Conservation (phyloP, 1,140 invertebrate genomes). For the Popillia japonica region DNA sequence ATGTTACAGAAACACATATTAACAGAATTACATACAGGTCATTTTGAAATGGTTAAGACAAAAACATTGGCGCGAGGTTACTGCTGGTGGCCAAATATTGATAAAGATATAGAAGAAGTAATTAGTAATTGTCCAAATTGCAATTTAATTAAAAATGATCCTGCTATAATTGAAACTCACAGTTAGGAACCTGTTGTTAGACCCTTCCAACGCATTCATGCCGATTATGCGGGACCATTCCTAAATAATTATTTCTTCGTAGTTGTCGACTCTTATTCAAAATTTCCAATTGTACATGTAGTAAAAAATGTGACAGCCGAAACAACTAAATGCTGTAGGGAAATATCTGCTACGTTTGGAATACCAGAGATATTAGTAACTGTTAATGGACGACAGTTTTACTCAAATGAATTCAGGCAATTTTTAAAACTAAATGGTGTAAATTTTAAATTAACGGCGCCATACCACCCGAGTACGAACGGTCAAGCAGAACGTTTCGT, state of each 20-base stretch:
- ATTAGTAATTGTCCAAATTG: not conserved
- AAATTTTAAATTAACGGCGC: not conserved
- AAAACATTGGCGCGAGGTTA: conserved; percentile 24
- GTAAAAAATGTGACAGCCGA: not conserved
- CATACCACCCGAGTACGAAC: not conserved
- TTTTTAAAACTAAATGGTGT: not conserved
- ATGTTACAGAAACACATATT: conserved; percentile 12
- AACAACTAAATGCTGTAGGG: not conserved
- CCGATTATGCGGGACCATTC: conserved; percentile 9
- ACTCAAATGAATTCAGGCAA: not conserved
- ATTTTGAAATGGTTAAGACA: conserved; percentile 35
- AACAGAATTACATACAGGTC: conserved; percentile 26
- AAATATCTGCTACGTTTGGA: not conserved
- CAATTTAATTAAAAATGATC: not conserved
- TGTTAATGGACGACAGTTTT: conserved; percentile 1
- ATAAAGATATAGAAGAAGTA: conserved; percentile 30
- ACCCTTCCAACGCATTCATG: not conserved
- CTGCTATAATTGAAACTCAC: not conserved
- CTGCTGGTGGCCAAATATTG: conserved; percentile 10
- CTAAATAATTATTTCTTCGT: conserved; percentile 2
- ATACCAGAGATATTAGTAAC: not conserved
- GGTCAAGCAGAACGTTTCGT: conserved; percentile 18
- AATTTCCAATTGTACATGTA: not conserved
- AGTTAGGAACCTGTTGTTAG: not conserved
- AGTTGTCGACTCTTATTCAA: conserved; percentile 22